Conservation (phyloP, 2,888 invertebrate species). For the Drosophila glabriapex region DNA sequence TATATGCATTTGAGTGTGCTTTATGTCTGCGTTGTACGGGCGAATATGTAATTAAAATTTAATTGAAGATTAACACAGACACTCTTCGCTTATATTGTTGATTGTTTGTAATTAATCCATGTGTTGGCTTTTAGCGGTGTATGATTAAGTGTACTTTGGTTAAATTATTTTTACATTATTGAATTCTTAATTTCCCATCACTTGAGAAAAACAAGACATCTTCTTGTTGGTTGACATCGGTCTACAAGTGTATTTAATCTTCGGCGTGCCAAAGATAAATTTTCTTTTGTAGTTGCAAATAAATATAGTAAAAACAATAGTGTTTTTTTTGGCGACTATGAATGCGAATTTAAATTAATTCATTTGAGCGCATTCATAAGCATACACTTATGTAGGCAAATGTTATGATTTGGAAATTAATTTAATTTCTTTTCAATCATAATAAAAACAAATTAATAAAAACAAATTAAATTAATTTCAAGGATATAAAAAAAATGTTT, state of each 20-base stretch:
- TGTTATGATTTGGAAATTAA: background rate
- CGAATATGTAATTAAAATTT: conserved; percentile 17
- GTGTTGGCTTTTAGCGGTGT: background rate
- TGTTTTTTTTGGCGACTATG: background rate
- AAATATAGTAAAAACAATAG: background rate
- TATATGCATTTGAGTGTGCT: conserved; percentile 4
- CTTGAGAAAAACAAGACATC: background rate
- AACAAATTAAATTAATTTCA: background rate
- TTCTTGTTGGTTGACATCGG: background rate
- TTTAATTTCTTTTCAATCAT: background rate
- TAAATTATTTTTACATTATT: background rate
- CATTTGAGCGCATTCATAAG: background rate
- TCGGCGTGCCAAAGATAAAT: background rate
- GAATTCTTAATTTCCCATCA: background rate
- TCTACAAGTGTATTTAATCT: background rate
- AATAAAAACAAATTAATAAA: too few species aligned
- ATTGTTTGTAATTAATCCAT: background rate
- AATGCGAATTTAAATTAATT: background rate
- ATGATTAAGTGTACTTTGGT: background rate
- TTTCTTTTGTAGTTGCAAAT: background rate
- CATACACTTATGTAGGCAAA: too few species aligned
- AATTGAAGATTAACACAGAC: conserved; percentile 6
- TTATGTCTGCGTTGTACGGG: conserved; percentile 28
- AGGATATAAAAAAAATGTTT: background rate
- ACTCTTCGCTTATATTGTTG: background rate